Evolutionary conservation across 2,888 invertebrate species (phyloP), one percentile per base, ranked within the genome.

Genomic region (Lypha dubia): DNA sequence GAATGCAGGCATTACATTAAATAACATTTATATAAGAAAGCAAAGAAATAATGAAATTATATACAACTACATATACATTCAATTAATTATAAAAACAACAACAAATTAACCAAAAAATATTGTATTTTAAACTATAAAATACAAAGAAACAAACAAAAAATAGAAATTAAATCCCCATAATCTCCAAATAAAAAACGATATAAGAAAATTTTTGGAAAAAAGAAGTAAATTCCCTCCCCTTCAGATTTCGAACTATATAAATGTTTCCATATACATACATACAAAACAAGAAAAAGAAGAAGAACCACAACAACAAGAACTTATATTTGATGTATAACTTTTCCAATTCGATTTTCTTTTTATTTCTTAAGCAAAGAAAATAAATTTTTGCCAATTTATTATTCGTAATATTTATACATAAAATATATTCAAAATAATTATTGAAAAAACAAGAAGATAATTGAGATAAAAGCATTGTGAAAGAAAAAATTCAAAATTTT

Each of bases 1-100:
- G 81, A 81, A 81, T 84, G 84, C 84, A 81, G 84, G 84, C 84
- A 84, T 84, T 81, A 84, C 41, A 84, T 79, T 77, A 60, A 70
- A 70, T 38, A 28, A 58, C 56, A 75, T 83, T 83, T 75, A 83
- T 75, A 68, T 49, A 67, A 24, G 51, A 11, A 38, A 67, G n/a
- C n/a, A 28, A 28, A 28, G 5, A 28, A 74, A 15, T n/a, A n/a
- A n/a, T n/a, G 28, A 35, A 82, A 73, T 32, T 35, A 83, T 56
- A 76, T 67, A 70, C 65, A 74, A 20, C 68, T 56, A 67, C 44
- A 74, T 20, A 75, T 51, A 71, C 46, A 83, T 53, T 46, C 35
- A 76, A 41, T 53, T 63, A 49, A 49, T 49, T 73, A 83, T 67
- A 75, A 28, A 71, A 5, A 38, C 15, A 38, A 62, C 11, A 7